phyloP scores from a whole-genome alignment of 2,888 invertebrate species.

The Morinoia aosen region DNA sequence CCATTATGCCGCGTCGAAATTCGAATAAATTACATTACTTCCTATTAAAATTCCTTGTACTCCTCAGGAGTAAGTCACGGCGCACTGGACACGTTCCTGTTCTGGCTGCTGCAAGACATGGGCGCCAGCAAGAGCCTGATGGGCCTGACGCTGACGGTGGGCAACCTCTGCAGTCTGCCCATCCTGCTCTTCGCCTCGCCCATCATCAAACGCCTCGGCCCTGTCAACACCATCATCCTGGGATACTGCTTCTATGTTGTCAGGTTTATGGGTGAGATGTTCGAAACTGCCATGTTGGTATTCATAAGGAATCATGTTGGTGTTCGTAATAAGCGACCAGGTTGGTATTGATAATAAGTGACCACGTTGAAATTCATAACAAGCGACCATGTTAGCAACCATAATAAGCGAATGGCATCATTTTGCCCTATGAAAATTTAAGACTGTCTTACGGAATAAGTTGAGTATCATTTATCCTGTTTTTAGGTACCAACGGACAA shows the following conservation, averaged over 20 bases:
- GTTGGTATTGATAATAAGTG: background rate
- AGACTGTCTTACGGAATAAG: no score
- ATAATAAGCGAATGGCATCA: no score
- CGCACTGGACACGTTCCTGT: conserved; percentile 85
- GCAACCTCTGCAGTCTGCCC: conserved; percentile 83
- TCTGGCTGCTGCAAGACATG: conserved; percentile 84
- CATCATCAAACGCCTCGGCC: conserved; percentile 57
- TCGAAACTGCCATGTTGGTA: background rate
- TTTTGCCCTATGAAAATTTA: no score
- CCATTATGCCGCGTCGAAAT: no score
- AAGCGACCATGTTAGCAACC: no score
- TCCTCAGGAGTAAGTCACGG: conserved; percentile 82
- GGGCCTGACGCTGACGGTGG: conserved; percentile 86
- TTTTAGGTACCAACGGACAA: no score
- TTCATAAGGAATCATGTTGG: background rate
- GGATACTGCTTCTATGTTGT: conserved; percentile 60
- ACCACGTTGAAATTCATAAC: background rate
- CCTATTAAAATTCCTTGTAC: background rate
- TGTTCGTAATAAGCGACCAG: no score
- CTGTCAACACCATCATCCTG: conserved; percentile 59
- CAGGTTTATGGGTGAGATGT: conserved; percentile 58
- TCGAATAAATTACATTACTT: no score
- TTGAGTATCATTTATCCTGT: no score
- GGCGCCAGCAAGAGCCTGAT: conserved; percentile 83
- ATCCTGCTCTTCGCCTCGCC: conserved; percentile 79